Percentiles rank a stretch among this genome's conserved stretches.
phyloP scores from a whole-genome alignment of 35 echinoderm and acorn worm species.

The Diadema setosum region DNA sequence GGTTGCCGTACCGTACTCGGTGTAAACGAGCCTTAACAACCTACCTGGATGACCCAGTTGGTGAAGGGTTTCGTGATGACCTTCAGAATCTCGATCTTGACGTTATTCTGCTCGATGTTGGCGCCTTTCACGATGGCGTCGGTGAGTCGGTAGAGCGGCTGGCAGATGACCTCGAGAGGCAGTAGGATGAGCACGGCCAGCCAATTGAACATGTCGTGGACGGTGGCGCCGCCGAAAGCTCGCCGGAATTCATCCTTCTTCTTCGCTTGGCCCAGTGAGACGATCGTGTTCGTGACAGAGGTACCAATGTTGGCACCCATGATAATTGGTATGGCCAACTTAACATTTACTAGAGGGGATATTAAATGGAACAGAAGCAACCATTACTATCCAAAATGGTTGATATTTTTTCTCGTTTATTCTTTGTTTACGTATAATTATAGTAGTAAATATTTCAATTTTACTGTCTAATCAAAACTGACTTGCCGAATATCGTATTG shows the following conservation, averaged over 20 bases:
- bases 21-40: no score
- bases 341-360: slow-evolving; percentile 54
- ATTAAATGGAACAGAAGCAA: no score
- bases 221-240: slow-evolving; percentile 88
- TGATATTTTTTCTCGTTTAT: no score
- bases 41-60: slow-evolving; percentile 63
- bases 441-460: no score
- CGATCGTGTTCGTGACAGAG: slow-evolving; percentile 94
- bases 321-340: slow-evolving; percentile 86
- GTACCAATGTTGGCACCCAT: slow-evolving; percentile 99
- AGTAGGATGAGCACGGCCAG: slow-evolving; percentile 67
- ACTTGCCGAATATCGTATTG: no score
- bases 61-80: slow-evolving; percentile 76
- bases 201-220: slow-evolving; percentile 99
- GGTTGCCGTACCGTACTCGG: neutral
- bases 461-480: no score
- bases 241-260: slow-evolving; percentile 76
- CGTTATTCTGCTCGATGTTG: slow-evolving; percentile 55
- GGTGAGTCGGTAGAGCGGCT: slow-evolving; percentile 61
- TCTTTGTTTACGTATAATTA: no score
- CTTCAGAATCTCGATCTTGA: slow-evolving; percentile 72
- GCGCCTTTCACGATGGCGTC: slow-evolving; percentile 23
- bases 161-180: slow-evolving; percentile 56
- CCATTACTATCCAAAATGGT: no score
- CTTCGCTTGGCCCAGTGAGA: slow-evolving; percentile 66